Evolutionary conservation across 2,113 vertebrate genomes (phyloP).

Genomic region (Xenopus borealis): DNA sequence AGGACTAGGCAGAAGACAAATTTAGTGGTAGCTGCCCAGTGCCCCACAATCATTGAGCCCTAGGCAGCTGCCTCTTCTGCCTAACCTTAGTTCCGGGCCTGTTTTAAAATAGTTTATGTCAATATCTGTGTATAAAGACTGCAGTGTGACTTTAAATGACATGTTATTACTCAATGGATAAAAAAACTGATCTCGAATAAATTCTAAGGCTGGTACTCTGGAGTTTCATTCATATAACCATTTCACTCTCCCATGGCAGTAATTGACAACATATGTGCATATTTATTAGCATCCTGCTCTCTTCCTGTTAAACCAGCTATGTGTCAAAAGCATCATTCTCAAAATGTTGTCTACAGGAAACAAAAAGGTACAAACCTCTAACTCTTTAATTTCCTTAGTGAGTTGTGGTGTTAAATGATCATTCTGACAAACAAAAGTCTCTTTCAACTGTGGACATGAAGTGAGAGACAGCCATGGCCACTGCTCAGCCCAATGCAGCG

Average conservation of each 20-base stretch:
- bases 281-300: slow-evolving; percentile 38
- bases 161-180: background rate
- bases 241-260: background rate
- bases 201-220: background rate
- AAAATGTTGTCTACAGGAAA: slow-evolving; percentile 21
- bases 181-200: background rate
- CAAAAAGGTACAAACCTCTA: slow-evolving; percentile 9
- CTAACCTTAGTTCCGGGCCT: too few relatives aligned
- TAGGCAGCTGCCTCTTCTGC: too few relatives aligned
- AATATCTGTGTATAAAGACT: too few relatives aligned
- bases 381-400: slow-evolving; percentile 10
- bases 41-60: too few relatives aligned
- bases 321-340: slow-evolving; percentile 9
- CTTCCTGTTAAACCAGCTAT: slow-evolving; percentile 27
- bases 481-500: too few relatives aligned
- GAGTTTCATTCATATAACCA: background rate
- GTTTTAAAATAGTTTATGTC: too few relatives aligned
- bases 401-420: slow-evolving; percentile 11
- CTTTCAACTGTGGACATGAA: background rate
- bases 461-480: background rate
- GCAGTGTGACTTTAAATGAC: background rate
- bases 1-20: too few relatives aligned
- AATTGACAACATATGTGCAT: slow-evolving; percentile 16
- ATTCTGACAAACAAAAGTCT: background rate
- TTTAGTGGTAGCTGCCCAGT: too few relatives aligned